Base-by-base conservation (phyloP, 2,797 vertebrate species). In the Lagocephalus sceleratus region DNA sequence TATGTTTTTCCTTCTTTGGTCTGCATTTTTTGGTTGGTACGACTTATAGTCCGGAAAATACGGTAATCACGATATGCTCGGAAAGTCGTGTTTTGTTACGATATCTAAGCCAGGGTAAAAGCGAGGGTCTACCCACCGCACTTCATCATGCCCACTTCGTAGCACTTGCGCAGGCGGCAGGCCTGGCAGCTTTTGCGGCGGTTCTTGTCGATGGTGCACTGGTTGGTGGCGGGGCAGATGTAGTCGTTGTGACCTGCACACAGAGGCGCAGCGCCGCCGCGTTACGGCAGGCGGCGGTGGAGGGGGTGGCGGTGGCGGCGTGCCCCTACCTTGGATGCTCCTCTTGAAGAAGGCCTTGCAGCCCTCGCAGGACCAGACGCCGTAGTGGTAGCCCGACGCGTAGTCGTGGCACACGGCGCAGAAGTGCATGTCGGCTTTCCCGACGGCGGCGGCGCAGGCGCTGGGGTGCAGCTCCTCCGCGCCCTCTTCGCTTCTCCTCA, bases 271-370 rank as follows among this genome's bases (percentile, higher is more conserved):
- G 3, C 25, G 5, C n/a, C n/a, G n/a, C n/a, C n/a, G n/a, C n/a
- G n/a, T n/a, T n/a, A n/a, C n/a, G n/a, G n/a, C n/a, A n/a, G n/a
- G n/a, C n/a, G n/a, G n/a, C n/a, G n/a, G n/a, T n/a, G 1, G n/a
- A 7, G 6, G 0, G 2, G 0, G 14, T 15, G 8, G 5, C 20
- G 19, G 17, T 5, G 14, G 20, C 32, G 0, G 94, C 94, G n/a
- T n/a, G 16, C 95, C n/a, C 97, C 85, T 68, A 99, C 97, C 96
- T 92, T 99, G 96, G 80, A 97, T 98, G 71, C 96, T 98, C 81
- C 97, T 94, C 86, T 99, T 99, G 84, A 99, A 99, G 75, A 99
- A 99, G 60, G 96, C 97, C 83, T 99, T 99, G 78, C 97, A 99
- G 63, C 97, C 97, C 80, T 99, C 97, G 0, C 97, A 99, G 54